Evolutionary conservation across 2,888 invertebrate genomes (phyloP).

Genomic region (Eueremaeus valkanovi): DNA sequence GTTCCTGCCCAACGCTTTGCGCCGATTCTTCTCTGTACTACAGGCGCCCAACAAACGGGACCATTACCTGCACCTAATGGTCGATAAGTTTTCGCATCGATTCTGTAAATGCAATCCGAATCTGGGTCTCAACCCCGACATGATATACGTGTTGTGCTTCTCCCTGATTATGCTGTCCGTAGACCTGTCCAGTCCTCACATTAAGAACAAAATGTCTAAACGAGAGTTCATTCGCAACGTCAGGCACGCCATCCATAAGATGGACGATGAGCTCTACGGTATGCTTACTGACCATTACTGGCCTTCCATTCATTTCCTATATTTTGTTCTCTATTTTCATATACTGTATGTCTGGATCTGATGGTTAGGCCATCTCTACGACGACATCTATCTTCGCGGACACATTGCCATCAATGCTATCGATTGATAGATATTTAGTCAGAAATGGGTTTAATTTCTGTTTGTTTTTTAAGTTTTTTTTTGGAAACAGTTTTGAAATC

Average conservation of each 20-base stretch:
- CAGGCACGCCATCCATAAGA: slow-evolving; percentile 52
- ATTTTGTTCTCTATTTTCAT: no score
- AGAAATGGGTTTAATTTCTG: no score
- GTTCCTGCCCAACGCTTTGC: slow-evolving; percentile 56
- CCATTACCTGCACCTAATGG: slow-evolving; percentile 53
- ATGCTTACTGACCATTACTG: no score
- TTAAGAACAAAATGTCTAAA: slow-evolving; percentile 59
- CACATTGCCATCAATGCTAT: slow-evolving; percentile 53
- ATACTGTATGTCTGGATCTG: no score
- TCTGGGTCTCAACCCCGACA: slow-evolving; percentile 54
- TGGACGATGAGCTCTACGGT: slow-evolving; percentile 51
- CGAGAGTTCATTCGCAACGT: slow-evolving; percentile 57
- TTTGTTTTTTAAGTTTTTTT: no score
- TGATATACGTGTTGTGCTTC: slow-evolving; percentile 56
- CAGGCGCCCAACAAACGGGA: slow-evolving; percentile 55
- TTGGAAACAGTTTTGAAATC: no score
- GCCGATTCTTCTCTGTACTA: slow-evolving; percentile 54
- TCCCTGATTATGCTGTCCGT: slow-evolving; percentile 57
- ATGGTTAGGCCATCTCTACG: slow-evolving; percentile 57
- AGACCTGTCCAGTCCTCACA: slow-evolving; percentile 56
- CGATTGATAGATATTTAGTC: slow-evolving; percentile 26
- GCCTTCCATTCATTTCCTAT: no score
- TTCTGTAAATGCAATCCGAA: slow-evolving; percentile 56
- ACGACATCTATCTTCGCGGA: slow-evolving; percentile 56
- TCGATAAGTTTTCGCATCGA: slow-evolving; percentile 55